Evolutionary conservation across 2,888 invertebrate genomes (phyloP).

Genomic region (Cerastis rubricosa): DNA sequence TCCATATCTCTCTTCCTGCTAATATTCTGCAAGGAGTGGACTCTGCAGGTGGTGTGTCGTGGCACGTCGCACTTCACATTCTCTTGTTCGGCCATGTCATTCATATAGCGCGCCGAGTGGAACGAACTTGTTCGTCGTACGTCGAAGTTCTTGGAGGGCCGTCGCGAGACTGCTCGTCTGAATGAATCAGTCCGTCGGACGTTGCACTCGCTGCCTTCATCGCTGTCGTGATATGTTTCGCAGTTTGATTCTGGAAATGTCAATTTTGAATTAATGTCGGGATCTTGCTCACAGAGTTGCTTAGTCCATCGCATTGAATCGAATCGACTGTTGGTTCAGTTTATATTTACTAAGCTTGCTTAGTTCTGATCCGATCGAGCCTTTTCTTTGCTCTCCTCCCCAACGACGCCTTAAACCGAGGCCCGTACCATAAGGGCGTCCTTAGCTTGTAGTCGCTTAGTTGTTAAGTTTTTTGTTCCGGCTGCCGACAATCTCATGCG

Average conservation of each 20-base stretch:
- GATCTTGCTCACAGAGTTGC: background rate
- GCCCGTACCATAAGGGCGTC: too few species aligned
- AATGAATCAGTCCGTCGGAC: conserved; percentile 86
- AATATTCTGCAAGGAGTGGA: conserved; percentile 87
- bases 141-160: conserved; percentile 82
- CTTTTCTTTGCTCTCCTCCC: background rate
- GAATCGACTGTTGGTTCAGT: background rate
- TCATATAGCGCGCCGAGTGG: conserved; percentile 83
- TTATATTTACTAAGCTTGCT: background rate
- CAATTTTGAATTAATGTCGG: background rate
- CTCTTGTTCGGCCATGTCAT: conserved; percentile 77
- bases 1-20: conserved; percentile 85
- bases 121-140: conserved; percentile 85
- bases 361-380: background rate
- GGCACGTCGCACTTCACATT: conserved; percentile 73
- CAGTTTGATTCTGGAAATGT: conserved; percentile 84
- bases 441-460: background rate
- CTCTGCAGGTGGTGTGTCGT: conserved; percentile 80
- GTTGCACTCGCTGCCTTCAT: conserved; percentile 87
- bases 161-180: conserved; percentile 79
- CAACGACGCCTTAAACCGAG: background rate
- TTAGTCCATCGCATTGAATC: background rate
- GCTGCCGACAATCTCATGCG: background rate
- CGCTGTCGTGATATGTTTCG: conserved; percentile 86
- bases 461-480: background rate